Base-by-base conservation (phyloP, 2,888 invertebrate species). In the Drosophila mettleri region DNA sequence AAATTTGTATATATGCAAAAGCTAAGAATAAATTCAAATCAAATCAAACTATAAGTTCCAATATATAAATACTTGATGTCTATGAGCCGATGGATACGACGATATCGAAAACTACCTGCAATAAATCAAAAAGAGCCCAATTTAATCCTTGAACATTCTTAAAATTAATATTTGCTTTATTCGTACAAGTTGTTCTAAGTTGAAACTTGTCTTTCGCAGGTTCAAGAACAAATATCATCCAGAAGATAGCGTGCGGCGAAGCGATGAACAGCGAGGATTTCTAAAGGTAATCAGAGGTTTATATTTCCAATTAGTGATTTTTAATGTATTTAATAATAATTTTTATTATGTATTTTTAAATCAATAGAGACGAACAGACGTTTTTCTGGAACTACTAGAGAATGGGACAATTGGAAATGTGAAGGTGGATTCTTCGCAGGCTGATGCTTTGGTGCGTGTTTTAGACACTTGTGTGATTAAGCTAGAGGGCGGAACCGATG, bases 201-300 rank as follows among this genome's bases (percentile, higher is more conserved):
- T 53, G 14, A 18, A 4, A 46, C 67, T 54, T 57, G 2, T 90
- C 84, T 86, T 82, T 90, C 91, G 64, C 93, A 99, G 99, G 99
- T 99, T 99, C 94, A 98, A 98, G 93, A 95, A 97, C 85, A 99
- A 99, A 93, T 99, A 99, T 91, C 99, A 99, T 92, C 99, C 99
- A 3, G 98, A 98, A 92, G 99, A 99, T 90, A 97, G 97, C 55
- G 94, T 96, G 33, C 98, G 96, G 92, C 94, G 97, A 61, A 97
- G 96, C 92, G 96, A 97, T 18, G 98, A 98, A 90, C 97, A 98
- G 87, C 93, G 95, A 60, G 93, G 93, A 61, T 96, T 97, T 62
- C 93, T 98, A 41, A 96, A 96, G 94, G 97, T 97, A 93, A 86
- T 14, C 4, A 27, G 41, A 6, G 8, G 2, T 10, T 0, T 29